Conservation (phyloP, 1,140 invertebrate species). For the Zaprionus ornatus region DNA sequence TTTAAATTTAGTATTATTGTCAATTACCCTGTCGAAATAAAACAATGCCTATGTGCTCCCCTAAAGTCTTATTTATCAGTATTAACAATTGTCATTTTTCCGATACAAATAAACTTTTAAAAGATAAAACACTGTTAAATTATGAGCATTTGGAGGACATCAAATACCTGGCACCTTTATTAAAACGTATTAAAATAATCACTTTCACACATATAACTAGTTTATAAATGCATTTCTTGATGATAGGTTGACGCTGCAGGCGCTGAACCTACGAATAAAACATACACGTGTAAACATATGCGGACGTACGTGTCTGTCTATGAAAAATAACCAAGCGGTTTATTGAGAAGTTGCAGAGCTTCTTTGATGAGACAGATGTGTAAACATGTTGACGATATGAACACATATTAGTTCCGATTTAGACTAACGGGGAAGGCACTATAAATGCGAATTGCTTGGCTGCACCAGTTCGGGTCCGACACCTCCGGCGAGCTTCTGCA, state of each 20-base stretch:
- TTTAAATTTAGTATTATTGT: neutral
- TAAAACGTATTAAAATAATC: conserved; percentile 34
- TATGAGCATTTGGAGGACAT: conserved; percentile 25
- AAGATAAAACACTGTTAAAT: neutral
- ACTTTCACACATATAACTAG: conserved; percentile 35
- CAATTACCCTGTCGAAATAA: neutral
- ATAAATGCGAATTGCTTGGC: conserved; percentile 79
- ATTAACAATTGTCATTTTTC: neutral
- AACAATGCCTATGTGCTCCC: neutral
- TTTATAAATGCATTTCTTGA: conserved; percentile 63
- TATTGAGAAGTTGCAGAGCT: conserved; percentile 23
- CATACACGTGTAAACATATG: conserved; percentile 11
- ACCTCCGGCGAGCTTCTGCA: conserved; percentile 91
- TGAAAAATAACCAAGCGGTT: conserved; percentile 7
- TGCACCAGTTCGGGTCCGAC: conserved; percentile 85
- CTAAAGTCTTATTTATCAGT: too few species aligned
- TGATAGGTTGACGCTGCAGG: conserved; percentile 38
- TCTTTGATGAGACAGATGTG: neutral
- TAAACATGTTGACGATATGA: conserved; percentile 10
- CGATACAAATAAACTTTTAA: neutral
- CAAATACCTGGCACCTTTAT: conserved; percentile 25
- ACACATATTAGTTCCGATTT: conserved; percentile 17
- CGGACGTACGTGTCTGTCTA: neutral
- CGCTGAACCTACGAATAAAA: conserved; percentile 36
- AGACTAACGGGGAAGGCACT: conserved; percentile 25